Evolutionary conservation across 37 sponge, comb jelly and placozoan species (phyloP), one percentile per base, ranked within the genome.

Genomic region (Bolinopsis microptera): DNA sequence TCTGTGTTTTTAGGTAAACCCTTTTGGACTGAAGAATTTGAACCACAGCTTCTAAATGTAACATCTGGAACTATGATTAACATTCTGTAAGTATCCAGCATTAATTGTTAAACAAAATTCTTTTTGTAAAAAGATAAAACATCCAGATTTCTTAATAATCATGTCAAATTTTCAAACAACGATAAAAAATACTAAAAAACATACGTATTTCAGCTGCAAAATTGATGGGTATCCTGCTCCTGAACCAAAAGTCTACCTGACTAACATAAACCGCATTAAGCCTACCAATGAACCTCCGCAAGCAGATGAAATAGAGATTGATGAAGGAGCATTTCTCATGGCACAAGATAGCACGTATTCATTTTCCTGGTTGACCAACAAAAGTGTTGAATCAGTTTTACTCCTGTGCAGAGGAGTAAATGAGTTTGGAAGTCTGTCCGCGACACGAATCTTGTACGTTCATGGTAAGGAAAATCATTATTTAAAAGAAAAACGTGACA

Each of bases 191-290:
- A n/a, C n/a, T n/a, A n/a, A n/a, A n/a, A n/a, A n/a, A n/a, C n/a
- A n/a, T n/a, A n/a, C n/a, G n/a, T 72, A 28, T 28, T 72, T 35
- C 80, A 77, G 80, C 33, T 77, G 80, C 32, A 77, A 77, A 18
- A 77, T 77, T 1, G 33, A 32, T 9, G 80, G 80, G 33, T 35
- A 35, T 35, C 80, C 80, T 31, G 80, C 13, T 5, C 80, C 80
- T 2, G 37, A 77, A 16, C 34, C 80, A 77, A 32, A 13, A 77
- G 80, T 77, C 3, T 77, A 77, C 80, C 33, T 77, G 80, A 32
- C 61, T 18, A 48, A 48, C 61, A 13, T 48, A 5, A 48, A 48
- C 61, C 61, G 61, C 5, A 5, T 48, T 48, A 48, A 48, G 5
- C 5, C 61, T 48, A 18, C 61, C 61, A 13, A 13, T 48, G 61